Percentiles rank a stretch among this genome's conserved stretches.
Conservation (phyloP, 2,797 vertebrate genomes). For the Myotis vivesi region DNA sequence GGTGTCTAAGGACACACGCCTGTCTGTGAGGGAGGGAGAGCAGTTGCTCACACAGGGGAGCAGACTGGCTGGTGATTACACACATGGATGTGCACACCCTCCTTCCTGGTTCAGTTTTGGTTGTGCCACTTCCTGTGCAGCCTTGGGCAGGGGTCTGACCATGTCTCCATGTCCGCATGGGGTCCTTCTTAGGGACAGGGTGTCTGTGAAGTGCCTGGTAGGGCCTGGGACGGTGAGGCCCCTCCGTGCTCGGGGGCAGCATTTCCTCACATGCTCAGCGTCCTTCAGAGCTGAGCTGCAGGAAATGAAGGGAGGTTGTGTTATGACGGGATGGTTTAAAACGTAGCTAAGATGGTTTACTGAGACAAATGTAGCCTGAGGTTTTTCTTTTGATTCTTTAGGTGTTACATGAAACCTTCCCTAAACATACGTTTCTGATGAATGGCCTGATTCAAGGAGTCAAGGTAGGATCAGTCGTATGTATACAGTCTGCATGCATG, state of each 20-base stretch:
- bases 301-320: neutral
- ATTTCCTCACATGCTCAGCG: neutral
- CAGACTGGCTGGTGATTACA: neutral
- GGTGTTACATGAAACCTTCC: constrained; percentile 92
- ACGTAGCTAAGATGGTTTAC: neutral
- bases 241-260: neutral
- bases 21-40: neutral
- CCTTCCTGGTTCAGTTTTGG: neutral
- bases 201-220: neutral
- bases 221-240: neutral
- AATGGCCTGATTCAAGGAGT: constrained; percentile 93
- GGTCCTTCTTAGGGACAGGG: neutral
- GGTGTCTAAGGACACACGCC: neutral
- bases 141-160: neutral
- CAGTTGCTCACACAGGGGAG: neutral
- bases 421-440: constrained; percentile 93
- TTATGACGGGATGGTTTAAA: constrained; percentile 8
- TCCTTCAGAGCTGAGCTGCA: neutral
- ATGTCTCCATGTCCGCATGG: neutral
- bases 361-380: constrained; percentile 23
- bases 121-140: neutral
- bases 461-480: constrained; percentile 84
- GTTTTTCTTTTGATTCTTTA: constrained; percentile 75
- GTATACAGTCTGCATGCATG: neutral
- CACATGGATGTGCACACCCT: neutral